A percentile compares a stretch with the other conserved stretches of the same genome.
These are phyloP conservation scores for Agonopterix heracliana DNA, from an alignment of 2,888 invertebrate species.

Conservation along the genomic window DNA sequence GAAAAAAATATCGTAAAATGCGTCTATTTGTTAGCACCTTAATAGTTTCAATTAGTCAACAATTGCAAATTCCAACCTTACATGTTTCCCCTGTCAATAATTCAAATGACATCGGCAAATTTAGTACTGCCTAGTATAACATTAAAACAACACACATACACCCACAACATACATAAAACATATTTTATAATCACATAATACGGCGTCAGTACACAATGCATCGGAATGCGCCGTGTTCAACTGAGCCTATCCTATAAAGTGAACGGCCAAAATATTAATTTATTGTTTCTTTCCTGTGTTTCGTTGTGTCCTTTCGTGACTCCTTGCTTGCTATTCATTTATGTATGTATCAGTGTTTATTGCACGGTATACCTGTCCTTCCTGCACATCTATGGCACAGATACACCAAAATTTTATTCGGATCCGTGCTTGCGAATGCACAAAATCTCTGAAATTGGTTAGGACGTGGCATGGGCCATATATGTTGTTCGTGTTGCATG, in stretches of 20 bases:
- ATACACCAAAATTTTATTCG: conserved; percentile 52
- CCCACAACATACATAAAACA: conserved; percentile 36
- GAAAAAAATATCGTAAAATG: conserved; percentile 15
- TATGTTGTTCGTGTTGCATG: conserved; percentile 75
- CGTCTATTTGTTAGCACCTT: conserved; percentile 38
- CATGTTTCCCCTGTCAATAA: neutral
- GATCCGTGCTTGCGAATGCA: conserved; percentile 71
- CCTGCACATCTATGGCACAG: conserved; percentile 66
- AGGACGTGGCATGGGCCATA: conserved; percentile 69
- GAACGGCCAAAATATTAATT: conserved; percentile 46
- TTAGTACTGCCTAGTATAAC: conserved; percentile 42
- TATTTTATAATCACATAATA: conserved; percentile 17
- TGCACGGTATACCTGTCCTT: conserved; percentile 70
- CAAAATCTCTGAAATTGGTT: conserved; percentile 53
- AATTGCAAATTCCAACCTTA: conserved; percentile 5
- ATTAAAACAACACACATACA: conserved; percentile 34
- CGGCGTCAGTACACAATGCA: conserved; percentile 57
- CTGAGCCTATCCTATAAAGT: conserved; percentile 58
- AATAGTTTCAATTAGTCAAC: conserved; percentile 6
- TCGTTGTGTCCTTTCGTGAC: conserved; percentile 50
- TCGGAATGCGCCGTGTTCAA: conserved; percentile 59
- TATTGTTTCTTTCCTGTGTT: conserved; percentile 46
- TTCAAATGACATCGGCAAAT: conserved; percentile 21
- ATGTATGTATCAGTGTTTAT: conserved; percentile 54
- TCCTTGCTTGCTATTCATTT: conserved; percentile 67